phyloP scores from a whole-genome alignment of 2,797 vertebrate genomes.

The Aulostomus chinensis region DNA sequence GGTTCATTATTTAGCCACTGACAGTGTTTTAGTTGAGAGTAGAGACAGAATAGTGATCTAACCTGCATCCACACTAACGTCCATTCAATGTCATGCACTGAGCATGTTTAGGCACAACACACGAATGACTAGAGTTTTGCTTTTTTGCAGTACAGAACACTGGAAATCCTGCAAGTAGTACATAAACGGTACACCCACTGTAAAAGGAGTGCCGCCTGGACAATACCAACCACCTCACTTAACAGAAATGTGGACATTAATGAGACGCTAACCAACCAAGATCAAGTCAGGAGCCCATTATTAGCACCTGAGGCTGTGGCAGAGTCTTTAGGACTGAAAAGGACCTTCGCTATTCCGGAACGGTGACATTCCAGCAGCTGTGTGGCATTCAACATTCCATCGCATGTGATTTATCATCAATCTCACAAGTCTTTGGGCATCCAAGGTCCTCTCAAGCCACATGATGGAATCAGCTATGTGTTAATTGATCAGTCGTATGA shows the following conservation, averaged over 20 bases:
- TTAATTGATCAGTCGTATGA: slow-evolving; percentile 31
- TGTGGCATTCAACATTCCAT: slow-evolving; percentile 9
- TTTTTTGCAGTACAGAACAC: slow-evolving; percentile 1
- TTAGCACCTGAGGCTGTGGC: not conserved
- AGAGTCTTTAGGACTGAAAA: not conserved
- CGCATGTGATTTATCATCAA: slow-evolving; percentile 27
- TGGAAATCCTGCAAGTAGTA: no score
- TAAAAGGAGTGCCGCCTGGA: not conserved
- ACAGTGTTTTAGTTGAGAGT: slow-evolving; percentile 52
- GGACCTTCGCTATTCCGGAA: not conserved
- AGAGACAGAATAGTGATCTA: slow-evolving; percentile 32
- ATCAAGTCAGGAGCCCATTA: not conserved
- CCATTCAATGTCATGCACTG: slow-evolving; percentile 12
- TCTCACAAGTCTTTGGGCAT: slow-evolving; percentile 14
- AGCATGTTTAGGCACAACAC: no score
- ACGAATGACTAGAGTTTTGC: no score
- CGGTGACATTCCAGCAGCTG: slow-evolving; percentile 1
- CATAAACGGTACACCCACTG: not conserved
- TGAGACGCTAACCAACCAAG: not conserved
- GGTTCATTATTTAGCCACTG: slow-evolving; percentile 40
- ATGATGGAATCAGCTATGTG: slow-evolving; percentile 24
- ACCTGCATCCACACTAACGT: slow-evolving; percentile 14
- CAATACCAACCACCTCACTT: not conserved
- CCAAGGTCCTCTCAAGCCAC: slow-evolving; percentile 22
- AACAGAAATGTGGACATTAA: not conserved